Evolutionary conservation across 2,113 vertebrate species (phyloP), one percentile per base, ranked within the genome.

Genomic region (Stegastes partitus): DNA sequence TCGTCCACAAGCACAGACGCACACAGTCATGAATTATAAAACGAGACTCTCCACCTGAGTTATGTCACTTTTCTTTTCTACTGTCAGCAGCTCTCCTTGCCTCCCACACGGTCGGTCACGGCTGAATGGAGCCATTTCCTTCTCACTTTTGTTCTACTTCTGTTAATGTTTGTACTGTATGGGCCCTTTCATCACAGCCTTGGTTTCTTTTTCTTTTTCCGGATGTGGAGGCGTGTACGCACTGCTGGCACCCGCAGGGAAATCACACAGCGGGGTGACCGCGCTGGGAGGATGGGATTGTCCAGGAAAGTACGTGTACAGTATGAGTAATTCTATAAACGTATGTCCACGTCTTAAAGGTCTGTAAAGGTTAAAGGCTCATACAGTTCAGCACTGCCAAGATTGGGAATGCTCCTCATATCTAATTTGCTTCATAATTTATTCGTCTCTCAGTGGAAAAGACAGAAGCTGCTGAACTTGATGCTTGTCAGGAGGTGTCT

Each of bases 11-110:
- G 57, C 62, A 67, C 21, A 42, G 15, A 82, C 72, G 79, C 70
- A 81, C 56, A 82, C 44, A 82, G 15, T 56, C 81, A 71, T 79
- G 34, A 76, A 82, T 82, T 77, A 82, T 82, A 80, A 82, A 84
- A 64, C 21, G 56, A 67, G 39, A 28, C 63, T 31, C 14, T 71
- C 68, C 37, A 74, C 69, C 74, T 75, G 79, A 49, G 64, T 74
- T 65, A 58, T 68, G 65, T 76, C 72, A 74, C 56, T 2, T 50
- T 21, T 21, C 12, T 47, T 47, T 47, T 47, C 14, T 75, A 55
- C 74, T 53, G 75, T 64, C 57, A 74, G 62, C 49, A 21, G 42
- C 31, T 37, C 59, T 81, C 72, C 56, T 55, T 81, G 22, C 53
- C 61, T 75, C 79, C 68, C 49, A 69, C 86, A 47, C 76, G 37